Conservation (phyloP, 2,797 vertebrate species). For the Sebastes kiyomatsui region DNA sequence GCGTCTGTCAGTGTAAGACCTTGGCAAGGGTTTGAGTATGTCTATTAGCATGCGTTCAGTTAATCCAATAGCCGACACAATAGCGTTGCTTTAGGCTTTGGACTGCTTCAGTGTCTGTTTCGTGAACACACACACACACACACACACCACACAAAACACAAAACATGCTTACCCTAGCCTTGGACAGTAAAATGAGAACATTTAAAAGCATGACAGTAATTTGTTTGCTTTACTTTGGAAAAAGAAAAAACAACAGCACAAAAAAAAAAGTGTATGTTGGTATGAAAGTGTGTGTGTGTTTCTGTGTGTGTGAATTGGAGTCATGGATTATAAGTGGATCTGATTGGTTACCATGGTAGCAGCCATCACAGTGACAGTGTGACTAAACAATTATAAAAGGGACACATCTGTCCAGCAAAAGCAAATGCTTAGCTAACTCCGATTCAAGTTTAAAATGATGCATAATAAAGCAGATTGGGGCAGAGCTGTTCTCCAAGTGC, state of each 20-base stretch:
- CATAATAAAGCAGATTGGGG: not conserved
- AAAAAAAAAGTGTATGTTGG: not conserved
- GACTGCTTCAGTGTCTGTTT: conserved; percentile 44
- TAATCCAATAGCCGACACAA: conserved; percentile 66
- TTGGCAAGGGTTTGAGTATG: conserved; percentile 42
- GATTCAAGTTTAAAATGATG: conserved; percentile 13
- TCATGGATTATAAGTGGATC: conserved; percentile 64
- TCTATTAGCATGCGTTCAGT: conserved; percentile 58
- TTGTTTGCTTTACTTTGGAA: conserved; percentile 22
- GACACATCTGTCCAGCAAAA: conserved; percentile 57
- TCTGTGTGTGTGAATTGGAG: conserved; percentile 28
- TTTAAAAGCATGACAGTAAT: conserved; percentile 31
- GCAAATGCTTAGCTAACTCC: conserved; percentile 30
- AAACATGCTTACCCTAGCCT: not conserved
- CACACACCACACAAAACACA: not conserved
- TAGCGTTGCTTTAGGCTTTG: conserved; percentile 49
- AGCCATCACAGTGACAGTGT: conserved; percentile 59
- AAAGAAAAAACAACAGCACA: not conserved
- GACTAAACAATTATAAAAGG: conserved; percentile 62
- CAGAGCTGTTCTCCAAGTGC: not conserved
- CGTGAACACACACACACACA: conserved; percentile 22
- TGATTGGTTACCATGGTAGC: conserved; percentile 67
- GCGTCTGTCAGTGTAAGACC: conserved; percentile 36
- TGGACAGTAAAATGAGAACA: conserved; percentile 15
- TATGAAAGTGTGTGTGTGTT: conserved; percentile 9